These are phyloP conservation scores for Mya arenaria DNA, from an alignment of 1,140 invertebrate species.

Conservation along the genomic window DNA sequence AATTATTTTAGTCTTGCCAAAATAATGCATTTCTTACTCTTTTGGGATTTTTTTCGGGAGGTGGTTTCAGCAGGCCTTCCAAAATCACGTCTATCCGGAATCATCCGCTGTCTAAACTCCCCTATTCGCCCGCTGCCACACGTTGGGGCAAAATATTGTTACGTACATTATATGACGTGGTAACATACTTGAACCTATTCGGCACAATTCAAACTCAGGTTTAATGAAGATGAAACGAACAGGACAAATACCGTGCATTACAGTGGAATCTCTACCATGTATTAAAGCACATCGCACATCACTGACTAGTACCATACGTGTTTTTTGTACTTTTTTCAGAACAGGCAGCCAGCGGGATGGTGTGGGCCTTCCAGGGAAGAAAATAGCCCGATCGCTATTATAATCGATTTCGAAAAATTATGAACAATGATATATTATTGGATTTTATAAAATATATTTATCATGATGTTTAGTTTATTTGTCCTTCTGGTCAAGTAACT, in stretches of 20 bases:
- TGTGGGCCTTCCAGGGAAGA: slow-evolving; percentile 35
- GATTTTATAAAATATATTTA: no score
- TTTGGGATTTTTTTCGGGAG: background rate
- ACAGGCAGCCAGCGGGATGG: slow-evolving; percentile 35
- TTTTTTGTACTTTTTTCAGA: background rate
- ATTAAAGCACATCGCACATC: background rate
- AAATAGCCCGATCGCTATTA: no score
- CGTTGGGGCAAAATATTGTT: background rate
- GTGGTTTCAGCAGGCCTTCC: background rate
- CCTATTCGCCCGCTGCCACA: no score
- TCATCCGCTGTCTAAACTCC: background rate
- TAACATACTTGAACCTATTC: background rate
- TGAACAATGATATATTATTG: no score
- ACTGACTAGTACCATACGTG: background rate
- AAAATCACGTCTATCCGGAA: no score
- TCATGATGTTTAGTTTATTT: no score
- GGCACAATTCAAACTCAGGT: background rate
- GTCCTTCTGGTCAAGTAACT: no score
- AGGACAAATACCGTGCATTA: background rate
- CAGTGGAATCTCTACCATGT: background rate
- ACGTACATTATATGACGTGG: background rate
- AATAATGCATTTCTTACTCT: background rate
- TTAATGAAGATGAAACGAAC: background rate
- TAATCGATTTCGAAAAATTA: no score
- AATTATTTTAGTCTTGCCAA: background rate